These are phyloP conservation scores for Geotrupes spiniger DNA, from an alignment of 2,888 invertebrate genomes.

Conservation along the genomic window DNA sequence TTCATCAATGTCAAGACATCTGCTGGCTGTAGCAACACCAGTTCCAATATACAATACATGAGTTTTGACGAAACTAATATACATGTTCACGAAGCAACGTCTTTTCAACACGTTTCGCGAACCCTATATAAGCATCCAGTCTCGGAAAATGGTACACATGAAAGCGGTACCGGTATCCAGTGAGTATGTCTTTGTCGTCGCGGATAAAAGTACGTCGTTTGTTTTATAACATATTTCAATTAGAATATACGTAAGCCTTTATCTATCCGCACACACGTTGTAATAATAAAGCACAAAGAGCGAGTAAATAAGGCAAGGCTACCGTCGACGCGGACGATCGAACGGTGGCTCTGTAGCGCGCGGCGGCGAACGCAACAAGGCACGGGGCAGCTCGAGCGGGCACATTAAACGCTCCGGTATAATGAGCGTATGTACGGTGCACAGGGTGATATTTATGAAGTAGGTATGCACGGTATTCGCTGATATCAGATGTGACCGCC, in stretches of 20 bases:
- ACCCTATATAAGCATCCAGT: no score
- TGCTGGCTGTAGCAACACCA: no score
- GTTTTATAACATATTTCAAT: slow-evolving; percentile 6
- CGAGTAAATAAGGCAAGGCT: slow-evolving; percentile 18
- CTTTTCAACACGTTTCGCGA: no score
- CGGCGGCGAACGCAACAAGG: slow-evolving; percentile 3
- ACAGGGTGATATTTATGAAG: slow-evolving; percentile 38
- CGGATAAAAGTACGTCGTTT: not conserved
- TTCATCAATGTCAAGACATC: no score
- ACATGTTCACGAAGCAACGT: no score
- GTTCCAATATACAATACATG: no score
- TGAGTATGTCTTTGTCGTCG: not conserved
- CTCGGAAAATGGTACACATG: not conserved
- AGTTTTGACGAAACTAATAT: no score
- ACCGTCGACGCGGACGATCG: slow-evolving; percentile 15
- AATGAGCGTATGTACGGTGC: slow-evolving; percentile 30
- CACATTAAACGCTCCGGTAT: slow-evolving; percentile 36
- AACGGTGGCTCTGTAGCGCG: slow-evolving; percentile 5
- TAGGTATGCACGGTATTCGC: slow-evolving; percentile 37
- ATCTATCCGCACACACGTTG: slow-evolving; percentile 3
- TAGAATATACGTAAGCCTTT: slow-evolving; percentile 10
- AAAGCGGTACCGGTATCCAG: not conserved
- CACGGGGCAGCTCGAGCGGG: no score
- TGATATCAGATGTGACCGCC: slow-evolving; percentile 35
- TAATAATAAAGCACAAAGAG: slow-evolving; percentile 8